Conservation (phyloP, 2,888 invertebrate genomes). For the Papilio gigon region DNA sequence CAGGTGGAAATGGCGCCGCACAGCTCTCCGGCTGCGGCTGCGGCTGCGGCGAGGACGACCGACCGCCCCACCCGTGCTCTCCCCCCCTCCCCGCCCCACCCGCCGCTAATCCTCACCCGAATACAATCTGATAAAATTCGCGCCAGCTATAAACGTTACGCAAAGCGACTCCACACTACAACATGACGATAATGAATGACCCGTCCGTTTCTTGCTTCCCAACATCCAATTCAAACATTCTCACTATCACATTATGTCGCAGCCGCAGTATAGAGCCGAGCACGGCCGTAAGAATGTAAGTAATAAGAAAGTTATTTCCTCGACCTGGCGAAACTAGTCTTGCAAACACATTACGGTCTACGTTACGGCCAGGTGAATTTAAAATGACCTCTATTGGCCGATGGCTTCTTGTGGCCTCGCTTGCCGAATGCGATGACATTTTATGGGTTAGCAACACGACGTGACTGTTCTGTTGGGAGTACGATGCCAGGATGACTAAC, state of each 20-base stretch:
- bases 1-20: conserved; percentile 80
- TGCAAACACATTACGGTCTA: conserved; percentile 79
- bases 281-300: conserved; percentile 64
- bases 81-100: conserved; percentile 60
- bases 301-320: conserved; percentile 82
- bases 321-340: conserved; percentile 81
- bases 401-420: conserved; percentile 80
- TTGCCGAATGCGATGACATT: conserved; percentile 79
- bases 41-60: conserved; percentile 67
- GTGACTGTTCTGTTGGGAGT: conserved; percentile 67
- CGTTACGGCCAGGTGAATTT: conserved; percentile 80
- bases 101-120: conserved; percentile 77
- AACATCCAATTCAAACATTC: conserved; percentile 70
- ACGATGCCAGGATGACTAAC: conserved; percentile 80
- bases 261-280: conserved; percentile 65
- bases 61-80: conserved; percentile 55
- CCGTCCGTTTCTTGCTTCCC: conserved; percentile 68
- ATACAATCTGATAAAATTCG: conserved; percentile 82
- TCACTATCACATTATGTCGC: conserved; percentile 63
- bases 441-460: conserved; percentile 78
- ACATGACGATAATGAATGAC: conserved; percentile 78
- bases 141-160: conserved; percentile 82
- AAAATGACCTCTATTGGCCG: conserved; percentile 83
- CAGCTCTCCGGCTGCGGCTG: conserved; percentile 65
- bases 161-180: conserved; percentile 77